Evolutionary conservation across 37 sponge, comb jelly and placozoan genomes (phyloP), one percentile per base, ranked within the genome.

Genomic region (Geodia barretti): DNA sequence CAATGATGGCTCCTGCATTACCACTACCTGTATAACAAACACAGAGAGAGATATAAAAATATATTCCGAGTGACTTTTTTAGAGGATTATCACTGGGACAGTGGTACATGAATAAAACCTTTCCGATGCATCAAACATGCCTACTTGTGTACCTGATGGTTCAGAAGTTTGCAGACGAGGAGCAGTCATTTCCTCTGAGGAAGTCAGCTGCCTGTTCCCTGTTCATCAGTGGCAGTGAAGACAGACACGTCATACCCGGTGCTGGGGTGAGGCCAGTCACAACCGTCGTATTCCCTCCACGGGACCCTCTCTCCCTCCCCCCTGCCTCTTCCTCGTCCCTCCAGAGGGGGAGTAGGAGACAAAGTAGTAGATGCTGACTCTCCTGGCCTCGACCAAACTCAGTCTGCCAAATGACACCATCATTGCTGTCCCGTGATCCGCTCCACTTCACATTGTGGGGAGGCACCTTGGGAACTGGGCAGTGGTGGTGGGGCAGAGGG

Each of bases 311-410:
- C 19, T 23, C 3, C 39, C n/a, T 3, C 8, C 34, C 11, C n/a
- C n/a, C 70, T 79, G 80, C 39, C 80, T 68, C 70, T 69, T 79
- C 24, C 80, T 28, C 9, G 65, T 28, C 11, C 38, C 33, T 2
- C 26, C 40, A 33, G n/a, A n/a, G 1, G 39, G 76, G 3, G 4
- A 0, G 25, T 47, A 76, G 3, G 77, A 39, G 30, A 76, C 35
- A 25, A 60, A 34, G 28, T 84, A 84, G 39, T 26, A 5, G 34
- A 33, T 20, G 19, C 70, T 25, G 35, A 84, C 70, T 3, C 84
- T 76, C 39, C 60, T 66, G 38, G 78, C 77, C 77, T 84, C 70
- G 20, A 77, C 77, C 0, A 84, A 38, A 40, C 67, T 71, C 71
- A 84, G 39, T 28, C 54, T 65, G 37, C 25, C 23, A 70, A 76